phyloP scores from a whole-genome alignment of 2,797 vertebrate genomes.

The Channa striata region DNA sequence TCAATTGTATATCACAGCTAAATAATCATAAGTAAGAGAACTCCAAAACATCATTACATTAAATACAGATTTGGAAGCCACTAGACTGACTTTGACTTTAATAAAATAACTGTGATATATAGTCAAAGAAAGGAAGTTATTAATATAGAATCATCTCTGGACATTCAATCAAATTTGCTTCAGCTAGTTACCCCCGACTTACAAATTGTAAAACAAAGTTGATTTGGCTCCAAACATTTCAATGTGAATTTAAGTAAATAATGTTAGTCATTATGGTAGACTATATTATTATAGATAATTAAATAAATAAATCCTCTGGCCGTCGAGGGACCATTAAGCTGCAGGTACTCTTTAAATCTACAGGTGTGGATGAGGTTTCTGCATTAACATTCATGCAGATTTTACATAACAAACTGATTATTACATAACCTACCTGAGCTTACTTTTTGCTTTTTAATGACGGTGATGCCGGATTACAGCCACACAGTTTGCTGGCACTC shows the following conservation, averaged over 20 bases:
- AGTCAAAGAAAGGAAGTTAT: too few species aligned
- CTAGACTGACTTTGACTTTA: too few species aligned
- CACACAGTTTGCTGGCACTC: slow-evolving; percentile 9
- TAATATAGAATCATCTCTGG: too few species aligned
- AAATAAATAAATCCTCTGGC: too few species aligned
- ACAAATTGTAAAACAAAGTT: slow-evolving; percentile 2
- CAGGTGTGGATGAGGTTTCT: not conserved
- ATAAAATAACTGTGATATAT: too few species aligned
- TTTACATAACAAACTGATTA: not conserved
- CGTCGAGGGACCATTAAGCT: too few species aligned
- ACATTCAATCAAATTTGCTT: not conserved
- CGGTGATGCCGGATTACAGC: not conserved
- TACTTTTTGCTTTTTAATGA: slow-evolving; percentile 13
- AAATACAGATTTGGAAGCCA: slow-evolving; percentile 2
- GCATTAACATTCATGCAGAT: not conserved
- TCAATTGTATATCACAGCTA: not conserved
- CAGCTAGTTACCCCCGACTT: not conserved
- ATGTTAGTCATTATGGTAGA: too few species aligned
- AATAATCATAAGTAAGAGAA: not conserved
- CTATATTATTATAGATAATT: too few species aligned
- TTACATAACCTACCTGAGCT: slow-evolving; percentile 6
- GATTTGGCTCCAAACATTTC: slow-evolving; percentile 31
- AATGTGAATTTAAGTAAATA: slow-evolving; percentile 17
- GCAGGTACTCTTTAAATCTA: not conserved
- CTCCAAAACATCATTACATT: slow-evolving; percentile 6